These are phyloP conservation scores for Bradysia coprophila DNA, from an alignment of 1,140 invertebrate genomes.

Conservation along the genomic window DNA sequence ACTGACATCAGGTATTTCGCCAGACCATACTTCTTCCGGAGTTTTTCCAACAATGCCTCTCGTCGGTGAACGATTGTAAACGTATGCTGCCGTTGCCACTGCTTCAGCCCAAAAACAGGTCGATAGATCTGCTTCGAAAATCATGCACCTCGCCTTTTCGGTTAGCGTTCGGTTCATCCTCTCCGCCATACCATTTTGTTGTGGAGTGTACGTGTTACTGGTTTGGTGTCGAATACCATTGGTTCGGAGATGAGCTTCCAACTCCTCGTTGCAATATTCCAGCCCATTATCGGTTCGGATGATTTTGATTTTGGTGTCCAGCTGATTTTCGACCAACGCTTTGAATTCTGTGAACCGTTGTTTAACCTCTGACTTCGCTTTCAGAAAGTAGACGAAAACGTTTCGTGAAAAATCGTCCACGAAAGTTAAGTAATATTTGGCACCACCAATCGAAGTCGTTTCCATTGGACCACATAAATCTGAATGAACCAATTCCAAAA, in stretches of 20 bases:
- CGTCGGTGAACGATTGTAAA: slow-evolving; percentile 17
- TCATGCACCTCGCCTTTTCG: slow-evolving; percentile 17
- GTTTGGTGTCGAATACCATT: slow-evolving; percentile 14
- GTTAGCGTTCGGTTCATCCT: slow-evolving; percentile 18
- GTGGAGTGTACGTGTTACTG: slow-evolving; percentile 14
- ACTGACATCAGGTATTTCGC: slow-evolving; percentile 10
- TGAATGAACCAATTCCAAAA: slow-evolving; percentile 22
- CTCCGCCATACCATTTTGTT: slow-evolving; percentile 24
- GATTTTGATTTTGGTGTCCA: slow-evolving; percentile 6
- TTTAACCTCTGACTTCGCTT: slow-evolving; percentile 21
- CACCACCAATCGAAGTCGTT: slow-evolving; percentile 11
- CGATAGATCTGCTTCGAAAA: slow-evolving; percentile 15
- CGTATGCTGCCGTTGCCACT: slow-evolving; percentile 15
- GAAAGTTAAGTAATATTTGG: slow-evolving; percentile 18
- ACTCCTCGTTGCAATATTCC: slow-evolving; percentile 19
- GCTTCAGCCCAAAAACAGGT: slow-evolving; percentile 24
- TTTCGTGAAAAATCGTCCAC: slow-evolving; percentile 19
- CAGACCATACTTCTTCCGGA: slow-evolving; percentile 11
- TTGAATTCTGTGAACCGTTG: slow-evolving; percentile 16
- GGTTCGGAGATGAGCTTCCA: slow-evolving; percentile 13
- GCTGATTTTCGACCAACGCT: slow-evolving; percentile 10
- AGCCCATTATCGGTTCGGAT: slow-evolving; percentile 22
- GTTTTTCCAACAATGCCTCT: slow-evolving; percentile 14
- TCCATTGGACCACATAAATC: slow-evolving; percentile 23
- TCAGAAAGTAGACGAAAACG: slow-evolving; percentile 21